Base-by-base conservation (phyloP, 2,113 vertebrate genomes). In the Mormoops blainvillei region DNA sequence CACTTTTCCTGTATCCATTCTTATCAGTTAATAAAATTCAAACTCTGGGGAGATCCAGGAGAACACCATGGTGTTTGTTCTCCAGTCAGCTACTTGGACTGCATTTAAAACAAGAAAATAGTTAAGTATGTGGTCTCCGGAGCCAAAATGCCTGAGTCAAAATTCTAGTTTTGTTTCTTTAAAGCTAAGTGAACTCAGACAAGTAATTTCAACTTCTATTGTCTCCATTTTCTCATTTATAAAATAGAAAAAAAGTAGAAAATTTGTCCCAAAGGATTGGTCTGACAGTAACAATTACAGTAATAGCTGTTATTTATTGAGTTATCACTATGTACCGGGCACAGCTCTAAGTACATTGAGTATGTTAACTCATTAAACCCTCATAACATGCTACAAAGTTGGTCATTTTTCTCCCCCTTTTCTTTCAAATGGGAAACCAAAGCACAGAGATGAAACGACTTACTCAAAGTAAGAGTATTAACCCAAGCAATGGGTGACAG, bases 241-340 rank as follows among this genome's bases (percentile, higher is more conserved):
- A 67, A 63, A 91, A 71, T n/a, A 87, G 18, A 43, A 48, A 70
- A 76, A 71, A 52, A 70, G 15, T n/a, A 70, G 33, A 86, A 48
- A 11, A 26, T 70, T 7, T 45, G 48, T 52, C 28, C 31, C 16
- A 73, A 12, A 71, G 11, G n/a, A 31, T 43, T 58, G 1, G 88
- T 91, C 19, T 63, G n/a, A 52, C 58, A 83, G 7, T 50, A 74
- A 38, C 45, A 74, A 82, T 83, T 26, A 54, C 1, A 88, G 11
- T 84, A 76, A 56, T 36, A 84, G n/a, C 4, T 61, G 80, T 50
- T 54, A 63, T 73, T 70, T 95, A 76, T 15, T 56, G 70, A 82
- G 6, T 33, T 28, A 54, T 48, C 9, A 31, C 26, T 76, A 1
- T 54, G 24, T 68, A 38, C 52, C 10, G 65, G 86, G 48, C 24